Percentiles rank a stretch among this genome's conserved stretches.
Conservation (phyloP, 2,888 invertebrate genomes). For the Eristalis intricaria region DNA sequence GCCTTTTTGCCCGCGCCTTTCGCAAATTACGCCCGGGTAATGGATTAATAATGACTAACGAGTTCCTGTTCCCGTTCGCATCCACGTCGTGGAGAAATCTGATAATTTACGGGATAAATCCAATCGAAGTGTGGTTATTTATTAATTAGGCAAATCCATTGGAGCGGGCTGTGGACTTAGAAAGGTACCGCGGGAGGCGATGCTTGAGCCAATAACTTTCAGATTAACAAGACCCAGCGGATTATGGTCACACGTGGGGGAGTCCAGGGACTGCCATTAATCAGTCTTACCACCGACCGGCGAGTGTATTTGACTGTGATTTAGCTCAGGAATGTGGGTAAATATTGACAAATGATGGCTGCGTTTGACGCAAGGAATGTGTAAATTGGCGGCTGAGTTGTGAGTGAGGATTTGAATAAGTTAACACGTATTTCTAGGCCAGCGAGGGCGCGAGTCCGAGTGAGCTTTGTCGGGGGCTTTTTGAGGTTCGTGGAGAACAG, state of each 20-base stretch:
- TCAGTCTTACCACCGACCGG: neutral
- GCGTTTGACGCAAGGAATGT: neutral
- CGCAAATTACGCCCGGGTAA: neutral
- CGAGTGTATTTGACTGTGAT: neutral
- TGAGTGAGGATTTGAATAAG: neutral
- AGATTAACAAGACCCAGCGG: neutral
- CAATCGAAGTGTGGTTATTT: constrained; percentile 17
- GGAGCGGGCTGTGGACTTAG: neutral
- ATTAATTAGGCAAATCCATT: constrained; percentile 13
- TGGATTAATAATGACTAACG: neutral
- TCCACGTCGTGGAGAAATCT: neutral
- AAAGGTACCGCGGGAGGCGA: neutral
- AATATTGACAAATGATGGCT: neutral
- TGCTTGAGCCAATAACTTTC: neutral
- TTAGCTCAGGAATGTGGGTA: neutral
- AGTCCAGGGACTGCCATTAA: neutral
- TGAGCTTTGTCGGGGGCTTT: neutral
- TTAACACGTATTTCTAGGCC: neutral
- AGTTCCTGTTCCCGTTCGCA: neutral
- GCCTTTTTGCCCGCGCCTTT: neutral
- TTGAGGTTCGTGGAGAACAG: neutral
- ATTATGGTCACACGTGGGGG: neutral
- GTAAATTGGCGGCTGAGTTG: neutral
- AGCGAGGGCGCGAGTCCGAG: neutral
- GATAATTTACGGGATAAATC: constrained; percentile 6